These are phyloP conservation scores for Boleophthalmus pectinirostris DNA, from an alignment of 2,113 vertebrate genomes.

Conservation along the genomic window DNA sequence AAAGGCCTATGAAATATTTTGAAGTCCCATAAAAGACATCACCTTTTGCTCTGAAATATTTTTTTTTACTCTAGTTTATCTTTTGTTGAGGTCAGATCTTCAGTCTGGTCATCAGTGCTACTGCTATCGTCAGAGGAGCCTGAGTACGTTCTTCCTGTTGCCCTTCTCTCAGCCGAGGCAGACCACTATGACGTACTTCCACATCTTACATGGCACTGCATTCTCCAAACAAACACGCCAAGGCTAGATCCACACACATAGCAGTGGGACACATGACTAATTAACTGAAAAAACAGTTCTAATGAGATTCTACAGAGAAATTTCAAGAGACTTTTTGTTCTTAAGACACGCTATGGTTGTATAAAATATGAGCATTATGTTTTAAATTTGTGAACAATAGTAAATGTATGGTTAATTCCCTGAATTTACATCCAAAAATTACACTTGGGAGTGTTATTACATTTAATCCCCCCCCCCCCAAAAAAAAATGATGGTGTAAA, in stretches of 20 bases:
- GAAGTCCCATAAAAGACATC: too few species aligned
- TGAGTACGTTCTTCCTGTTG: conserved; percentile 69
- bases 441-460: too few species aligned
- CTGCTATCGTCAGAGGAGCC: conserved; percentile 5
- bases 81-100: too few species aligned
- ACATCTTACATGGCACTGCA: conserved; percentile 33
- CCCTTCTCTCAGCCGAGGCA: conserved; percentile 50
- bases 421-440: too few species aligned
- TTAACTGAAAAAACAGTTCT: conserved; percentile 23
- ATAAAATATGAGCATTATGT: too few species aligned
- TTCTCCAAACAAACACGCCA: conserved; percentile 60
- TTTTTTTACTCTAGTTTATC: too few species aligned
- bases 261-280: conserved; percentile 39
- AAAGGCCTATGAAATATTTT: too few species aligned
- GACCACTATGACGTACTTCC: conserved; percentile 66
- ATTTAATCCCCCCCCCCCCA: too few species aligned
- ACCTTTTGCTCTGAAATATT: too few species aligned
- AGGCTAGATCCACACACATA: conserved; percentile 10
- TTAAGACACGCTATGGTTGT: neutral
- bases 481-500: too few species aligned
- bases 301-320: conserved; percentile 24
- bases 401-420: too few species aligned
- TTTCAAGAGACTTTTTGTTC: conserved; percentile 10
- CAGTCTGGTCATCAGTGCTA: conserved; percentile 8
- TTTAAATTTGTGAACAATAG: too few species aligned